Base-by-base conservation (phyloP, 2,888 invertebrate species). In the Crepidodera aurea region DNA sequence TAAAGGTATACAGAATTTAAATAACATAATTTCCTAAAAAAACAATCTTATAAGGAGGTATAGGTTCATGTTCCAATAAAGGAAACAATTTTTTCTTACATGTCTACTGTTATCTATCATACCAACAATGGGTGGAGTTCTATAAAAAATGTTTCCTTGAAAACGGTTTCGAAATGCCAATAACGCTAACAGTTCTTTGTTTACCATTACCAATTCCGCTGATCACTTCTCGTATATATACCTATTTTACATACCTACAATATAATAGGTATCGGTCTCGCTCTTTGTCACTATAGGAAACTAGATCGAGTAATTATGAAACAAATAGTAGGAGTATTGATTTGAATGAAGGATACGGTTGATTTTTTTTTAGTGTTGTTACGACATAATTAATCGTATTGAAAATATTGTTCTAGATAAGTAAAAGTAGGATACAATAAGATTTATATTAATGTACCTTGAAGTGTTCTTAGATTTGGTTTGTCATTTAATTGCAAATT, bases 141-240 rank as follows among this genome's bases (percentile, higher is more conserved):
- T 34, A 57, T 60, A 62, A 67, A 65, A 62, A 59, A 57, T 25
- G 56, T 67, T 67, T 65, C 67, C 67, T 67, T 67, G 67, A 67
- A 60, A 58, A 58, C 54, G 53, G 57, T 65, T 61, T 59, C 62
- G 65, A 67, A 65, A 67, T 67, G 62, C 60, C 61, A 67, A 37
- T 51, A 44, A 39, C 44, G 39, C 40, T 54, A 54, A 19, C 51
- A 51, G 46, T 54, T 62, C 65, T 65, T 62, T 65, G 65, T 65
- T 54, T 53, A 56, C 42, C 32, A 25, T 37, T 39, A 48, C 57
- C 57, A 57, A 57, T 57, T 48, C 46, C 10, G 50, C 46, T 65
- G 51, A 42, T 65, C 42, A 42, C 60, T 51, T 29, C 48, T 39
- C 39, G 22, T 53, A 40, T 40, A 13, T 18, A 8, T 40, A 40